A percentile compares a stretch with the other conserved stretches of the same genome.
Conservation (phyloP, 30 jellyfish, hydroid and myxozoan species). For the Clytia hemisphaerica region DNA sequence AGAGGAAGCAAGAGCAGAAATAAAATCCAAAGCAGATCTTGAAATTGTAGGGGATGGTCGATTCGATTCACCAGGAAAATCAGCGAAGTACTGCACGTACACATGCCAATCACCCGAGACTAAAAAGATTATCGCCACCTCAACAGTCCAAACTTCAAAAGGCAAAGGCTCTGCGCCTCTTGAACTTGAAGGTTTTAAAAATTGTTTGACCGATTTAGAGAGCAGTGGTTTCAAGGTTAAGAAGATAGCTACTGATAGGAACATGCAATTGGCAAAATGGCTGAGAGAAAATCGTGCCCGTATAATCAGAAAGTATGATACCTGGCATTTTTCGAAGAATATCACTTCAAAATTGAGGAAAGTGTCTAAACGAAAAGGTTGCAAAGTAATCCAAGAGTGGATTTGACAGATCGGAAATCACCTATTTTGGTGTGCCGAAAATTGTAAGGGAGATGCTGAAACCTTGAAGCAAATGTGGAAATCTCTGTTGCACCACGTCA, state of each 20-base stretch:
- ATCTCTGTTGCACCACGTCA: too few species aligned
- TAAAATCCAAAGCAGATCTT: not conserved
- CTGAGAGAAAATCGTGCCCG: not conserved
- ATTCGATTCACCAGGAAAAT: constrained; percentile 13
- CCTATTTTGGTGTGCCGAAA: too few species aligned
- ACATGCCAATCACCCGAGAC: not conserved
- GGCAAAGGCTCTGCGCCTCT: constrained; percentile 6
- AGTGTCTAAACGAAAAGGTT: too few species aligned
- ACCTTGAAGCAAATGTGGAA: too few species aligned
- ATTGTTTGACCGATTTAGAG: not conserved
- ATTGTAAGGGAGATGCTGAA: too few species aligned
- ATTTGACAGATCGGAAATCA: too few species aligned
- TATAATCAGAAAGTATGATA: not conserved
- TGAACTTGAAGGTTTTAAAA: constrained; percentile 3
- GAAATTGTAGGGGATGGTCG: constrained; percentile 11
- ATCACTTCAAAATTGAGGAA: too few species aligned
- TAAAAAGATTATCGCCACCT: not conserved
- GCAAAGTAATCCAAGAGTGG: too few species aligned
- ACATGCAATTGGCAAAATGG: constrained; percentile 11
- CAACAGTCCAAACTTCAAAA: not conserved
- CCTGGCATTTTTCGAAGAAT: constrained; percentile 20
- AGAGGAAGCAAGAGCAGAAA: too few species aligned
- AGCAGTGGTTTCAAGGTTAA: not conserved
- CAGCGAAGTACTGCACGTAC: constrained; percentile 5
- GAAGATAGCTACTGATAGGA: not conserved